These are phyloP conservation scores for Gambusia holbrooki DNA, from an alignment of 2,113 vertebrate genomes.

Conservation along the genomic window DNA sequence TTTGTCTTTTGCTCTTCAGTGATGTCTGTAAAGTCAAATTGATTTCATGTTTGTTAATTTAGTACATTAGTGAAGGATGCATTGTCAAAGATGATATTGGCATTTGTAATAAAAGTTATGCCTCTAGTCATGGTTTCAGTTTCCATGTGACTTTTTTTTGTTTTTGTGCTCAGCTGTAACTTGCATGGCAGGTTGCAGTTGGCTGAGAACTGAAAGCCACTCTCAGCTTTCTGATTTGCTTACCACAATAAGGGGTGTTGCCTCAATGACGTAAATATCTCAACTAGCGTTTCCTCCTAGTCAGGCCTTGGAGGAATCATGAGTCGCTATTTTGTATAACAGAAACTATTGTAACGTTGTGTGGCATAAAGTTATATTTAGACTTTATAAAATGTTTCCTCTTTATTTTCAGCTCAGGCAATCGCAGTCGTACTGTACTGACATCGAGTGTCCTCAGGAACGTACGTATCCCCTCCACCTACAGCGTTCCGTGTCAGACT, in stretches of 20 bases:
- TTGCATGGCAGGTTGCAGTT: conserved; percentile 33
- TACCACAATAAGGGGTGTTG: conserved; percentile 32
- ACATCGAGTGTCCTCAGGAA: conserved; percentile 95
- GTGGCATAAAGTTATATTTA: background rate
- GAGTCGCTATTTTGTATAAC: no score
- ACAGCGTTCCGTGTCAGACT: background rate
- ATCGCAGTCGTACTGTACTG: conserved; percentile 97
- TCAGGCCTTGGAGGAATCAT: background rate
- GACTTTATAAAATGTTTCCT: background rate
- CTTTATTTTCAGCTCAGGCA: conserved; percentile 86
- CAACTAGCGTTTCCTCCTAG: background rate
- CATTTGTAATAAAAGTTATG: background rate
- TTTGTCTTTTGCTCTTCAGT: conserved; percentile 38
- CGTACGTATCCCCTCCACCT: conserved; percentile 81
- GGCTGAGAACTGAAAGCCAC: conserved; percentile 8
- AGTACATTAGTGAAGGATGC: background rate
- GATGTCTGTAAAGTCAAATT: background rate
- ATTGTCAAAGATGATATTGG: background rate
- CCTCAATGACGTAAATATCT: background rate
- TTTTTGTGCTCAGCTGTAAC: conserved; percentile 38
- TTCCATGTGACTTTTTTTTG: conserved; percentile 32
- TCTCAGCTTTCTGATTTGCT: conserved; percentile 21
- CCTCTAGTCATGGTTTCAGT: background rate
- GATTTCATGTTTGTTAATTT: background rate
- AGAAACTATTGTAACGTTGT: background rate